These are phyloP conservation scores for Cydia amplana DNA, from an alignment of 1,140 invertebrate genomes.

Conservation along the genomic window DNA sequence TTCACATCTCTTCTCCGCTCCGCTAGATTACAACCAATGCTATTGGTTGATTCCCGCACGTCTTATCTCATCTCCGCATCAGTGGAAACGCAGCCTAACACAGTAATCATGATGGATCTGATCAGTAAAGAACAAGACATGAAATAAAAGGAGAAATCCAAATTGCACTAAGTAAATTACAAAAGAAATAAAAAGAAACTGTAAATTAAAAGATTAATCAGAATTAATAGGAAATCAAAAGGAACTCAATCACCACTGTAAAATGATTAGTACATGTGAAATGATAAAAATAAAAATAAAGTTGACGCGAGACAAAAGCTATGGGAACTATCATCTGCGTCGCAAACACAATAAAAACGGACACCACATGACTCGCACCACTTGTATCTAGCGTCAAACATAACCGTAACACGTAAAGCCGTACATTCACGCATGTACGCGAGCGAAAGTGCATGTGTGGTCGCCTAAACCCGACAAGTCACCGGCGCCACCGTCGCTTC, in stretches of 20 bases:
- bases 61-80: too few species aligned
- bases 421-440: constrained; percentile 50
- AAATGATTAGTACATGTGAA: constrained; percentile 28
- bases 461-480: constrained; percentile 62
- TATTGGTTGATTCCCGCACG: too few species aligned
- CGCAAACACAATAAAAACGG: constrained; percentile 4
- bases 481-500: constrained; percentile 46
- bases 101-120: background rate
- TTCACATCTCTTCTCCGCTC: too few species aligned
- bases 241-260: constrained; percentile 26
- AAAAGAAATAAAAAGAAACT: background rate
- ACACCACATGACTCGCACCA: constrained; percentile 18
- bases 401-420: constrained; percentile 33
- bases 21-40: too few species aligned
- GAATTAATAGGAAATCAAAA: constrained; percentile 25
- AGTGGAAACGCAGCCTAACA: too few species aligned
- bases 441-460: constrained; percentile 78
- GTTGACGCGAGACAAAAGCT: constrained; percentile 32
- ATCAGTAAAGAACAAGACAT: background rate
- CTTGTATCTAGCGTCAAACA: constrained; percentile 29
- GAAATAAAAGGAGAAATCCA: constrained; percentile 22
- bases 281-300: constrained; percentile 4
- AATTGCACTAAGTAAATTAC: constrained; percentile 19
- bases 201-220: constrained; percentile 1
- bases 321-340: constrained; percentile 29